Base-by-base conservation (phyloP, 1,140 invertebrate genomes). In the Druon quercuslanigerum region DNA sequence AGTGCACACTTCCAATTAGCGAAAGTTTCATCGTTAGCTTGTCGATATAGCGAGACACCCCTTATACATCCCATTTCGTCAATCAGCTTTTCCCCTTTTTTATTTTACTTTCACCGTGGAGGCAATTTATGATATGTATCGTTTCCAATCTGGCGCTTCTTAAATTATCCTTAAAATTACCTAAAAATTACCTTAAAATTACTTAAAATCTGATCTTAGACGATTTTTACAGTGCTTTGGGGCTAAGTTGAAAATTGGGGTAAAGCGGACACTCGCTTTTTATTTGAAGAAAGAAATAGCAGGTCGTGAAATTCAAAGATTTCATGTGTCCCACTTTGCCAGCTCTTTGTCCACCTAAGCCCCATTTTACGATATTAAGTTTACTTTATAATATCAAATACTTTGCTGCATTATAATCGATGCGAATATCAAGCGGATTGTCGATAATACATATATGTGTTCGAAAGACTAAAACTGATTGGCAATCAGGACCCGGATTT, bases 121-220 rank as follows among this genome's bases (percentile, higher is more conserved):
- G 60, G 60, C 60, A 66, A 66, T 40, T 66, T 25, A 33, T 66
- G 60, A 66, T 66, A 66, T 66, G 60, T 33, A 66, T 66, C 60
- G 60, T 66, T 66, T 66, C 25, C 60, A 66, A 66, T 66, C n/a
- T 66, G 60, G 60, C 60, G 20, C n/a, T 25, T 16, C 60, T 66
- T 66, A 66, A 2, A 66, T 33, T 66, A 16, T 40, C 3, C 20
- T 66, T 40, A 66, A 12, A 66, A 40, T n/a, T 66, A 66, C 7
- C 20, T 66, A n/a, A 66, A 56, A 56, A 46, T 46, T 11, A 9
- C 7, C 40, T 46, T 46, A 46, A 46, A 46, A 46, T 46, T 46
- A 46, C 40, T 46, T 46, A 11, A 8, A 46, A 11, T 46, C 9
- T 11, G 9, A 46, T 46, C 7, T 46, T 11, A 46, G 8, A 46